Evolutionary conservation across 2,113 vertebrate species (phyloP), one percentile per base, ranked within the genome.

Genomic region (Ascaphus truei): DNA sequence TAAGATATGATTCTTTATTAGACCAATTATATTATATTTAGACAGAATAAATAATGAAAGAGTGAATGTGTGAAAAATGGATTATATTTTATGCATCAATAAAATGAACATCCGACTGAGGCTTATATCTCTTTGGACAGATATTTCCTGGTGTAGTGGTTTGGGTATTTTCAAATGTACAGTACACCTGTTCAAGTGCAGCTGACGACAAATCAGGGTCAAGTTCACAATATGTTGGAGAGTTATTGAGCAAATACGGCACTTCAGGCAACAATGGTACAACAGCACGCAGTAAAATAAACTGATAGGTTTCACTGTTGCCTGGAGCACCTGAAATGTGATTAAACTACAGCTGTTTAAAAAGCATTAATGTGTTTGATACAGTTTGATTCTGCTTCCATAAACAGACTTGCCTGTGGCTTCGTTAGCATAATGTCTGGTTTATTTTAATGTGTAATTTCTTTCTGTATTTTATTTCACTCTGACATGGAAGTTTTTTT

Each of bases 321-420:
- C 67, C 67, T 30, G 45, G 33, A 71, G 67, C 67, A 61, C 67
- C 67, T 71, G 56, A 71, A 37, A 71, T 71, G 67, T 61, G 67
- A 71, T 71, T 71, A 71, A 71, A 71, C 56, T 71, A 52, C 67
- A 71, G 67, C 67, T 71, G 67, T 61, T 59, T 58, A 71, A 68
- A 71, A 31, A 52, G 57, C 56, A 39, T 71, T 71, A 71, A 52
- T 71, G 67, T 61, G 57, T 71, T 71, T 71, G 67, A 71, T 71
- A 61, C 51, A 25, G 31, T 61, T 51, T 50, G 67, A 71, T 61
- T 61, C 47, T 61, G 47, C 61, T 61, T 60, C 67, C 41, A 71
- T 71, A 60, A 71, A 71, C 67, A 71, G 67, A 60, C 61, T 71
- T 61, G 67, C 67, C 67, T 23, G 45, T 52, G 57, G 67, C 56